Conservation (phyloP, 1,140 invertebrate species). For the Aporrectodea caliginosa region DNA sequence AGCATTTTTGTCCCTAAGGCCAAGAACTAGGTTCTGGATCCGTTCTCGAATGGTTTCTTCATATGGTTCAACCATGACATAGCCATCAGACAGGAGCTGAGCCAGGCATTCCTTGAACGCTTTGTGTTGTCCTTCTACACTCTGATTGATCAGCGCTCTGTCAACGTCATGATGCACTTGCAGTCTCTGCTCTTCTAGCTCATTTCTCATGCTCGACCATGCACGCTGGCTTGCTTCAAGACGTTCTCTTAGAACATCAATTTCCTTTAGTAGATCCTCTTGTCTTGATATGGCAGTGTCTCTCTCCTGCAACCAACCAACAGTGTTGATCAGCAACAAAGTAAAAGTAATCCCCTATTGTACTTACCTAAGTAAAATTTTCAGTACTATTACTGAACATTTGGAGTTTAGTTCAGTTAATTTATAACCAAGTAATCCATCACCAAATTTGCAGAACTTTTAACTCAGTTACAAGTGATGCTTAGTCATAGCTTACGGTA, state of each 20-base stretch:
- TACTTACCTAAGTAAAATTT: no score
- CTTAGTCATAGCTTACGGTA: no score
- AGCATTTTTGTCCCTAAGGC: background rate
- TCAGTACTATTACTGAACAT: no score
- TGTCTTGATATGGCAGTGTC: conserved; percentile 45
- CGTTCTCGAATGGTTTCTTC: background rate
- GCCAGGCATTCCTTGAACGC: background rate
- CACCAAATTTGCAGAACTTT: no score
- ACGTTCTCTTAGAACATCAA: conserved; percentile 47
- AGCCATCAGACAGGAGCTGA: background rate
- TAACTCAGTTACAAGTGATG: no score
- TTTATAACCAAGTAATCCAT: no score
- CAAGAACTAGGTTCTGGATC: background rate
- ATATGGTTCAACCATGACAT: background rate
- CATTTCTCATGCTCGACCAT: conserved; percentile 45
- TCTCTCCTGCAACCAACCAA: conserved; percentile 43
- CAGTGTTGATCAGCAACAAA: background rate
- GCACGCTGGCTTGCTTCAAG: conserved; percentile 47
- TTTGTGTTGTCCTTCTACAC: no score
- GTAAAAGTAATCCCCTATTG: no score
- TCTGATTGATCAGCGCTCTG: no score
- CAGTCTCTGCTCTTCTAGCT: conserved; percentile 46
- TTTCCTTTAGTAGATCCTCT: conserved; percentile 45
- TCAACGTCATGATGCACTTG: background rate
- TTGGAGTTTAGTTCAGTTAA: no score